phyloP scores from a whole-genome alignment of 2,888 invertebrate genomes.

The Drosophila suboccidentalis region DNA sequence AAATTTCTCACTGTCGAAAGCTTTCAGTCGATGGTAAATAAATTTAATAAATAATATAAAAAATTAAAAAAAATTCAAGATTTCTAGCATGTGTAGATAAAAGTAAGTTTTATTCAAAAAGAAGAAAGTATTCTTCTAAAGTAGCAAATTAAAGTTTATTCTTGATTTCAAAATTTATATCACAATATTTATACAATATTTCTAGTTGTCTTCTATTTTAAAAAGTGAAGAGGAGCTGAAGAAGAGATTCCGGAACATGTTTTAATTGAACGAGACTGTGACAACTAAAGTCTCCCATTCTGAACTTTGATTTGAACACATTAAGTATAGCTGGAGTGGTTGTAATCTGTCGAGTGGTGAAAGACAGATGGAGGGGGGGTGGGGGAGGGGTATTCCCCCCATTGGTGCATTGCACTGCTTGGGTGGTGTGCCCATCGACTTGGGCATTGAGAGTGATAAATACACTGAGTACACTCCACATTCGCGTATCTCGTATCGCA shows the following conservation, averaged over 20 bases:
- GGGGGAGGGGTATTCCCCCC: neutral
- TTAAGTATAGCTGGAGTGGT: constrained; percentile 9
- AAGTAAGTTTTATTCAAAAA: too few species aligned
- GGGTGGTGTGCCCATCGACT: constrained; percentile 62
- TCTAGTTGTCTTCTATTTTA: neutral
- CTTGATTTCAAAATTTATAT: too few species aligned
- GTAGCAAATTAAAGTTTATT: too few species aligned
- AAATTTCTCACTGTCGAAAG: too few species aligned
- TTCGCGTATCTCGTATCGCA: neutral
- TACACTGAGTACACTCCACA: neutral
- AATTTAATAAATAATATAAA: too few species aligned
- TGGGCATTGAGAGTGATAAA: constrained; percentile 10
- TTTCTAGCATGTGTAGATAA: too few species aligned
- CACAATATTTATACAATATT: too few species aligned
- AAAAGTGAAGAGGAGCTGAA: neutral
- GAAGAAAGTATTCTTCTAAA: too few species aligned
- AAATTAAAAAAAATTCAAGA: too few species aligned
- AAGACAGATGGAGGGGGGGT: neutral
- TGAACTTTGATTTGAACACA: constrained; percentile 5
- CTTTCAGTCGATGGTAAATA: too few species aligned
- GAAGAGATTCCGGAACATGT: constrained; percentile 1
- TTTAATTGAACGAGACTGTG: neutral
- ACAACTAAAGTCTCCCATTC: neutral
- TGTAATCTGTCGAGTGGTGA: constrained; percentile 7
- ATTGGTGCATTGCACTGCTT: constrained; percentile 41